Evolutionary conservation across 1,140 invertebrate species (phyloP).

Genomic region (Helicoverpa armigera): DNA sequence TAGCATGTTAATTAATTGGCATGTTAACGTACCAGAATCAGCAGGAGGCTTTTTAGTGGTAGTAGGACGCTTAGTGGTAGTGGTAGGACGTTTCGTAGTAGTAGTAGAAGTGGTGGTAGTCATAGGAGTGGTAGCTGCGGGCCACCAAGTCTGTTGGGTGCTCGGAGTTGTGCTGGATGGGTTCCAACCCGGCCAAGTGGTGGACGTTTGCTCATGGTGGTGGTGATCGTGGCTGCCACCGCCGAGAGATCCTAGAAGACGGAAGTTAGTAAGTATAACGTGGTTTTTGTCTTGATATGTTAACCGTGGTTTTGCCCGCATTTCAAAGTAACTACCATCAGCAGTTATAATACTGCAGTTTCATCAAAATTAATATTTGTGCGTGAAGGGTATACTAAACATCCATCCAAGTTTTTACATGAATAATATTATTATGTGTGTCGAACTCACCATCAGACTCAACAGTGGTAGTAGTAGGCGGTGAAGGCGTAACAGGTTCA

Average conservation of each 20-base stretch:
- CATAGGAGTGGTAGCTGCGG: slow-evolving; percentile 74
- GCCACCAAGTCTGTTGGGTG: slow-evolving; percentile 78
- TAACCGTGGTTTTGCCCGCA: no score
- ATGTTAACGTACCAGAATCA: slow-evolving; percentile 59
- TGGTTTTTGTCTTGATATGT: neutral
- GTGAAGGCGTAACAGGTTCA: slow-evolving; percentile 89
- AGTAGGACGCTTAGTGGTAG: slow-evolving; percentile 64
- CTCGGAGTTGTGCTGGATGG: slow-evolving; percentile 79
- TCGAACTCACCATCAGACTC: slow-evolving; percentile 76
- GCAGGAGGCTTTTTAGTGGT: slow-evolving; percentile 72
- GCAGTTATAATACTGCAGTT: no score
- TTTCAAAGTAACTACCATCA: no score
- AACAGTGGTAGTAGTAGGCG: slow-evolving; percentile 90
- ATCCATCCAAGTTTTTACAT: slow-evolving; percentile 32
- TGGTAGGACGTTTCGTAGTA: slow-evolving; percentile 66
- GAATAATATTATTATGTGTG: no score
- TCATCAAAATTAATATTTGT: no score
- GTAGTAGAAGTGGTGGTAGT: slow-evolving; percentile 75
- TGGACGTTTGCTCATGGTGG: slow-evolving; percentile 74
- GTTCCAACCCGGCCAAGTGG: slow-evolving; percentile 85
- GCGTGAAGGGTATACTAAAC: slow-evolving; percentile 17
- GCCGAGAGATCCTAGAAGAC: slow-evolving; percentile 57
- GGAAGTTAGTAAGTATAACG: neutral
- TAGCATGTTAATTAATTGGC: no score
- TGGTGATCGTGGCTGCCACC: slow-evolving; percentile 73